Evolutionary conservation across 2,888 invertebrate species (phyloP).

Genomic region (Aquatica leii): DNA sequence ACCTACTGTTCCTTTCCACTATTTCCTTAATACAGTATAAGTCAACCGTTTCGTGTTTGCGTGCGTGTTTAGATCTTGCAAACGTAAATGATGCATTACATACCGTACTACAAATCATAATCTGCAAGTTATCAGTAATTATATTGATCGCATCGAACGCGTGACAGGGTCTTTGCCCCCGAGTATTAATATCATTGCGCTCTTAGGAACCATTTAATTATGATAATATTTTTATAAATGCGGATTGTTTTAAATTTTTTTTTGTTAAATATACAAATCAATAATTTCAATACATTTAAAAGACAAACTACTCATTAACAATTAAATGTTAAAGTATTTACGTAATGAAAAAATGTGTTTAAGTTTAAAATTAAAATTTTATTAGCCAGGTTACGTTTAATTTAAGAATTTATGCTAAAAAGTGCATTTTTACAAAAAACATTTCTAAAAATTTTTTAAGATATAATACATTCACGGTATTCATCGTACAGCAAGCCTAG

Average conservation of each 20-base stretch:
- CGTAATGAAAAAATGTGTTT: neutral
- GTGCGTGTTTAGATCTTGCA: conserved; percentile 44
- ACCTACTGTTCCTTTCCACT: conserved; percentile 44
- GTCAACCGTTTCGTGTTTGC: conserved; percentile 41
- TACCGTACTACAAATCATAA: conserved; percentile 42
- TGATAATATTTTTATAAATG: no score
- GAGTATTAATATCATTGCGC: conserved; percentile 19
- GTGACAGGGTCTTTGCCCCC: conserved; percentile 42
- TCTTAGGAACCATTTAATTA: neutral
- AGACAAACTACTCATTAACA: neutral
- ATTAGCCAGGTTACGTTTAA: no score
- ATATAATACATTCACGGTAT: no score
- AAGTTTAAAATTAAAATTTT: no score
- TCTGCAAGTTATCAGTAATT: conserved; percentile 45
- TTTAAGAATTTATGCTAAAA: no score
- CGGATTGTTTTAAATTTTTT: neutral
- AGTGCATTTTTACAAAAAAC: no score
- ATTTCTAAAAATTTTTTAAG: no score
- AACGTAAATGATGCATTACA: conserved; percentile 38
- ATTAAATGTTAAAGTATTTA: neutral
- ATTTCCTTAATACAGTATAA: conserved; percentile 40
- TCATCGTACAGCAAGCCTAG: no score
- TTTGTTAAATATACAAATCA: neutral
- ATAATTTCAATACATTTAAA: neutral
- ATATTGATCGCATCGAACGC: conserved; percentile 38